Evolutionary conservation across 2,113 vertebrate genomes (phyloP).

Genomic region (Acinonyx jubatus): DNA sequence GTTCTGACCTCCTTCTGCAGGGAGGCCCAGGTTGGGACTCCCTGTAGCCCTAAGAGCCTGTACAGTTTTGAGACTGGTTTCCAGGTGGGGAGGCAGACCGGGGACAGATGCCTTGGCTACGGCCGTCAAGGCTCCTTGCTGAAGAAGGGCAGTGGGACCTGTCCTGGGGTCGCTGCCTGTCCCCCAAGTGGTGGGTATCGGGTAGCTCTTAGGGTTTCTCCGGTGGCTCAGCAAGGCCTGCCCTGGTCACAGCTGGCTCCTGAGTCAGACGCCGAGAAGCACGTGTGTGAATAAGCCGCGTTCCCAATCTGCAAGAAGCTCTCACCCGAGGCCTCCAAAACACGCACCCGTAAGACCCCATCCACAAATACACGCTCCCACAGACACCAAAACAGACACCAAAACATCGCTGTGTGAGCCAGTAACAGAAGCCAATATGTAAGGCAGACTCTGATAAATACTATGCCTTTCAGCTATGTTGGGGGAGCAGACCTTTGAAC

Average conservation of each 20-base stretch:
- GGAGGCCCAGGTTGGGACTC: background rate
- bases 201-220: background rate
- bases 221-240: background rate
- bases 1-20: background rate
- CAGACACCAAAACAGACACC: background rate
- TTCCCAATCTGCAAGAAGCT: background rate
- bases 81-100: background rate
- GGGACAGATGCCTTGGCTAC: background rate
- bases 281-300: background rate
- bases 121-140: background rate
- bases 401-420: background rate
- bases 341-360: background rate
- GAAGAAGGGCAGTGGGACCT: background rate
- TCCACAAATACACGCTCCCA: background rate
- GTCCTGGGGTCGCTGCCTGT: background rate
- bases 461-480: background rate
- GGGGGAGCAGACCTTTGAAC: background rate
- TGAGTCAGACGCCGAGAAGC: background rate
- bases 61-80: background rate
- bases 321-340: background rate
- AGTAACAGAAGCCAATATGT: fast-evolving
- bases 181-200: background rate
- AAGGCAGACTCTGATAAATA: background rate
- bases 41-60: background rate
- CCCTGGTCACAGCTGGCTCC: background rate